Conservation (phyloP, 1,140 invertebrate genomes). For the Cylas formicarius region DNA sequence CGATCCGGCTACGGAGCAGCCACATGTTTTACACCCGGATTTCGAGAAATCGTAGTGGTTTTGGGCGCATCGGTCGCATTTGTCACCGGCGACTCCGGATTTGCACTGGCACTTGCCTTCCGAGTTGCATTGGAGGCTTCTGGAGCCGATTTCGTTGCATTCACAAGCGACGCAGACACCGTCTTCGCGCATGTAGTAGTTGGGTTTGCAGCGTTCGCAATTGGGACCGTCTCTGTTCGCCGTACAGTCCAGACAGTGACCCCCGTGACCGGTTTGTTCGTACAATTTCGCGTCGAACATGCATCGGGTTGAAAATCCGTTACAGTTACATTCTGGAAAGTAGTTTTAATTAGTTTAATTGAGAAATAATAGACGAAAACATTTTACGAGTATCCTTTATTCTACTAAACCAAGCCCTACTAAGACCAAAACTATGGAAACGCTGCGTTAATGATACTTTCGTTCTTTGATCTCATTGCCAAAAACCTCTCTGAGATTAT, state of each 20-base stretch:
- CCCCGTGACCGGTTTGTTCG: conserved; percentile 86
- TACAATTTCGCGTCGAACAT: conserved; percentile 92
- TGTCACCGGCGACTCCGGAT: conserved; percentile 84
- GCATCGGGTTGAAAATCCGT: conserved; percentile 87
- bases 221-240: conserved; percentile 91
- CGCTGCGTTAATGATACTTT: no score
- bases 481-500: no score
- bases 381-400: no score
- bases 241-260: conserved; percentile 92
- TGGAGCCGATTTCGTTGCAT: conserved; percentile 81
- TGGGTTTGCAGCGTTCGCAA: conserved; percentile 88
- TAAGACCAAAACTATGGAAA: no score
- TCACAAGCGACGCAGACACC: conserved; percentile 79
- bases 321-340: conserved; percentile 92
- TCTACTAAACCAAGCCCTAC: no score
- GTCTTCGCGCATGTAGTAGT: conserved; percentile 75
- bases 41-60: conserved; percentile 87
- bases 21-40: conserved; percentile 79
- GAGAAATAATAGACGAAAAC: no score
- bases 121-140: conserved; percentile 84
- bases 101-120: conserved; percentile 91
- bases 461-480: no score
- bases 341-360: conserved; percentile 16
- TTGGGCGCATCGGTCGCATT: conserved; percentile 80
- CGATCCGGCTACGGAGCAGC: conserved; percentile 77